A percentile compares a stretch with the other conserved stretches of the same genome.
Conservation (phyloP, 1,140 invertebrate genomes). For the Eueides isabella region DNA sequence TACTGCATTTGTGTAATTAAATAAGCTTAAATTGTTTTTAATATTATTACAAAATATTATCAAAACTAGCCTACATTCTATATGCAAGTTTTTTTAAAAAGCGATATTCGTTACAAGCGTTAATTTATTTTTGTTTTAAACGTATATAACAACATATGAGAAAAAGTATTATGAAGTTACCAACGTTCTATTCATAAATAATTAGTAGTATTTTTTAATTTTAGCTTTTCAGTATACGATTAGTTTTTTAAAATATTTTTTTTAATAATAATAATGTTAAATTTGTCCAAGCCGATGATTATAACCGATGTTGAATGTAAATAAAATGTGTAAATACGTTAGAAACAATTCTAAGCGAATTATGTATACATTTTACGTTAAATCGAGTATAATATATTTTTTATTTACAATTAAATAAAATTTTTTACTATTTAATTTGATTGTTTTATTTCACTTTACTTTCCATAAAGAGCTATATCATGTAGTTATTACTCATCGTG, state of each 20-base stretch:
- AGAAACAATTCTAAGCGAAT: constrained; percentile 59
- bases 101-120: not conserved
- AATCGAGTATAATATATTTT: constrained; percentile 67
- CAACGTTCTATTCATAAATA: constrained; percentile 1
- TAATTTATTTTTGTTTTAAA: constrained; percentile 3
- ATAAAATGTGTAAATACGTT: constrained; percentile 56
- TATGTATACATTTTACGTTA: constrained; percentile 61
- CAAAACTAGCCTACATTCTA: no score
- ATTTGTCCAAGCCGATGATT: constrained; percentile 26
- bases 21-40: no score
- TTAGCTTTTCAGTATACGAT: constrained; percentile 13
- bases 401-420: constrained; percentile 62
- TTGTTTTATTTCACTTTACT: constrained; percentile 42
- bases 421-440: constrained; percentile 64
- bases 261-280: constrained; percentile 11
- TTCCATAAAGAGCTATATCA: no score
- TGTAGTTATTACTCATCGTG: not conserved
- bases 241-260: constrained; percentile 1
- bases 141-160: not conserved
- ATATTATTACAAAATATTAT: no score
- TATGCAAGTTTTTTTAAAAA: no score
- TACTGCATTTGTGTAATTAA: no score
- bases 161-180: constrained; percentile 9
- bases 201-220: not conserved
- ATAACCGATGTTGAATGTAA: constrained; percentile 24